Evolutionary conservation across 1,140 invertebrate species (phyloP), one percentile per base, ranked within the genome.

Genomic region (Drosophila fuyamai): DNA sequence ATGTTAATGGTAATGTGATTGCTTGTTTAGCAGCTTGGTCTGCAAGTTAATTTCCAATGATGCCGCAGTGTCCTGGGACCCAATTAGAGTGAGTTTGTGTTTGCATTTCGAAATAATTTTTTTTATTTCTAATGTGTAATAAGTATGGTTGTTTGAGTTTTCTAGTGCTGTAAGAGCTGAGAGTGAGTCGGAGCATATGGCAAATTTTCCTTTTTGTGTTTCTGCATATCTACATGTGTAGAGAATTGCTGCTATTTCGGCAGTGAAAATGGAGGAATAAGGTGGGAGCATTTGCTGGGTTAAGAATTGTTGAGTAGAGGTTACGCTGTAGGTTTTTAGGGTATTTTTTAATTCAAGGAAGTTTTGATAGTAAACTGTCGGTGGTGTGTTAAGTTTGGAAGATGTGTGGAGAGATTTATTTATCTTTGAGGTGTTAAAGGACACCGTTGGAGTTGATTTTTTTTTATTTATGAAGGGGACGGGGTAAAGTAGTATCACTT

Each of bases 71-170:
- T 1, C 56, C 43, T 47, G 43, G 43, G 27, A 47, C 44, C 57
- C 57, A 59, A 59, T 48, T 13, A 59, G 44, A 23, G 12, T 23
- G 29, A 59, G 38, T 48, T 48, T 48, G 7, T 55, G 2, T 56
- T 44, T 57, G 10, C 46, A 58, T 58, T 23, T 23, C 23, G 23
- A 23, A 23, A 58, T 46, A 13, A 32, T 58, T 58, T 46, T 36
- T 58, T 9, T 58, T n/a, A 58, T 46, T 46, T 58, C 56, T 44
- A 58, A 23, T 58, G 5, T 58, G n/a, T 58, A 58, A n/a, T 58
- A 46, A 4, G 7, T 43, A 8, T 8, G 6, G 14, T 58, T 46
- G 7, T 23, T 58, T 58, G 12, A 1, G 29, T 46, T 58, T 58
- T 58, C 56, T 14, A 56, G 7, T 23, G 51, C 16, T 38, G 50